Evolutionary conservation across 2,888 invertebrate species (phyloP), one percentile per base, ranked within the genome.

Genomic region (Ischnus inquisitorius): DNA sequence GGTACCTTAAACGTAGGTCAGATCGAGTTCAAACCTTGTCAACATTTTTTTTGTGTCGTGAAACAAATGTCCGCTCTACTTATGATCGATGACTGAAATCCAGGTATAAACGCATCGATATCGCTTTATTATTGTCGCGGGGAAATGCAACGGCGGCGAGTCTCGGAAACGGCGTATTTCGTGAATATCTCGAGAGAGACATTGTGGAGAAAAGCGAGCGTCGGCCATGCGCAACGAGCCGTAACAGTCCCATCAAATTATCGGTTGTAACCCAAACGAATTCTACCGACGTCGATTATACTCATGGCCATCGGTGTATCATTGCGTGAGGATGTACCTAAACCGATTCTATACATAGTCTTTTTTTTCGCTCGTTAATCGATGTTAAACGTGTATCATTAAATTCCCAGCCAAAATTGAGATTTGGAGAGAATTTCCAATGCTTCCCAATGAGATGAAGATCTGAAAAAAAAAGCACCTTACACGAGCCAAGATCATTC

Each of bases 141-240:
- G 62, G 57, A 84, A 82, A 84, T 79, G 76, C 71, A 86, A 6
- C 65, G 51, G 75, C 39, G 67, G 48, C 64, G n/a, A 67, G 65
- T 25, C 19, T 71, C 48, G 41, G 72, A 60, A 83, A 83, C 75
- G 60, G 79, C 67, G 84, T 51, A 79, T 86, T 82, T 80, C 54
- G 86, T 48, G 72, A 10, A 51, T 80, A 25, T 60, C 76, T 85
- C 87, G 79, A 83, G 84, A 85, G 2, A 34, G 54, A 54, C 69
- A 87, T 88, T 87, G 86, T 86, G 82, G 87, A 88, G 89, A 90
- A 91, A 90, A 90, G 88, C 88, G 87, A 90, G 87, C 84, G 85
- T 88, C 87, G 86, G 84, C 87, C 87, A 86, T 88, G 90, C 88
- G 89, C 86, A 87, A 88, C 88, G 87, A 87, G 84, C 79, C 86